These are phyloP conservation scores for Etheostoma perlongum DNA, from an alignment of 2,797 vertebrate genomes.

Conservation along the genomic window DNA sequence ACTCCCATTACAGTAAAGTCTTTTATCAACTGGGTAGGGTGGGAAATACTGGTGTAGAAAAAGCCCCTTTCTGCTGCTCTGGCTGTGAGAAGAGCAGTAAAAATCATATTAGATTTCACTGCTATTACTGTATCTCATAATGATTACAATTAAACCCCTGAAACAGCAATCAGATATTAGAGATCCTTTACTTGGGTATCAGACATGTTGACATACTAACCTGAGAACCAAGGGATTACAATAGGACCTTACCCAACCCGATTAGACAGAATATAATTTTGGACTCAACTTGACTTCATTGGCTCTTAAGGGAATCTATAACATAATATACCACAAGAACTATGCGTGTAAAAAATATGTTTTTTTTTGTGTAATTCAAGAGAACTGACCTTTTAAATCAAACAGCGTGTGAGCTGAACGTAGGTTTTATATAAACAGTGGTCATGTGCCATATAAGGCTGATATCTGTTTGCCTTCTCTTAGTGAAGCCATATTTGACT, in stretches of 20 bases:
- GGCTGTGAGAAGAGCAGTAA: not conserved
- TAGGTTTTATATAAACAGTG: not conserved
- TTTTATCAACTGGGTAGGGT: conserved; percentile 1
- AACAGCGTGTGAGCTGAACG: not conserved
- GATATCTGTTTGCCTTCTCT: not conserved
- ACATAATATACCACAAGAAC: no score
- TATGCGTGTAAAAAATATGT: not conserved
- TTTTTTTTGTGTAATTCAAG: not conserved
- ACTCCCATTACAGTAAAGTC: conserved; percentile 17
- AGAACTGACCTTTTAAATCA: not conserved
- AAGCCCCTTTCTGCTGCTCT: conserved; percentile 3
- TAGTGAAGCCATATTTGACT: conserved; percentile 32
- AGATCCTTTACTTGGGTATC: not conserved
- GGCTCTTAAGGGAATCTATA: no score
- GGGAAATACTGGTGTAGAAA: conserved; percentile 25
- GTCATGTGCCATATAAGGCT: conserved; percentile 5
- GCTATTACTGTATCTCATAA: not conserved
- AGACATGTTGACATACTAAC: not conserved
- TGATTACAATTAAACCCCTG: not conserved
- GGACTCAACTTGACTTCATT: not conserved
- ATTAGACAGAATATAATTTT: not conserved
- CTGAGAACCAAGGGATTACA: no score
- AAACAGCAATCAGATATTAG: not conserved
- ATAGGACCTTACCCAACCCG: not conserved
- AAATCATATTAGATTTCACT: not conserved